Conservation (phyloP, 1,140 invertebrate genomes). For the Campoletis sonorensis region DNA sequence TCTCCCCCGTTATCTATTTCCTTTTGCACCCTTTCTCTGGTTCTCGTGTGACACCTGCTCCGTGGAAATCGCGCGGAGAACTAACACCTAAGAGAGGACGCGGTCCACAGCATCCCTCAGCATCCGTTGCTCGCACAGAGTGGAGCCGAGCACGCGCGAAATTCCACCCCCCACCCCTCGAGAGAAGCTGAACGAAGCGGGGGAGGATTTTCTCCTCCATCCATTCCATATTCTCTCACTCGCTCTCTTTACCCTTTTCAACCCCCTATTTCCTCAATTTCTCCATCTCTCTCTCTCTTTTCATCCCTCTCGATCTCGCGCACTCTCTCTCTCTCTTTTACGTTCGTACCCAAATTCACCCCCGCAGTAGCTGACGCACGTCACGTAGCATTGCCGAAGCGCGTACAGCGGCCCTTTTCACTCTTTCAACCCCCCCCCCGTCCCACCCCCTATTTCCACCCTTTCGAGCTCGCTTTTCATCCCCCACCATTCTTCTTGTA, state of each 20-base stretch:
- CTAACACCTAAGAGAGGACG: constrained; percentile 64
- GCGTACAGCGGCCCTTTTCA: constrained; percentile 7
- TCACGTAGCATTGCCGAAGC: constrained; percentile 20
- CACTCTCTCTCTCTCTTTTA: neutral
- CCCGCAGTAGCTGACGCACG: constrained; percentile 23
- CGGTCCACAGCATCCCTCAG: constrained; percentile 67
- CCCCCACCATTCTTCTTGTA: neutral
- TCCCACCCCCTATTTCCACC: neutral
- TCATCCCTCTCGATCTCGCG: constrained; percentile 10
- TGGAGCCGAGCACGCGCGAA: constrained; percentile 69
- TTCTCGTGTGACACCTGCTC: constrained; percentile 55
- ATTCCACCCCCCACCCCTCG: constrained; percentile 55
- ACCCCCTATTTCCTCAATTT: neutral
- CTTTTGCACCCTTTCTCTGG: too few species aligned
- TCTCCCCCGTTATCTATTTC: too few species aligned
- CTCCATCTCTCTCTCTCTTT: constrained; percentile 42
- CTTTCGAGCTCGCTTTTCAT: constrained; percentile 31
- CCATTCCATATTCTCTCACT: constrained; percentile 29
- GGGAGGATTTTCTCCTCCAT: constrained; percentile 32
- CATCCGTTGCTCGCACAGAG: constrained; percentile 62
- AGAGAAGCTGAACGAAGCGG: neutral
- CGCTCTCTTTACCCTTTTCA: constrained; percentile 24
- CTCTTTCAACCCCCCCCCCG: neutral
- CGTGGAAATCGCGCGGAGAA: constrained; percentile 69
- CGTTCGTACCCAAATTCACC: neutral